Percentiles rank a stretch among this genome's conserved stretches.
phyloP scores from a whole-genome alignment of 2,113 vertebrate genomes.

The Elanus axillaris region DNA sequence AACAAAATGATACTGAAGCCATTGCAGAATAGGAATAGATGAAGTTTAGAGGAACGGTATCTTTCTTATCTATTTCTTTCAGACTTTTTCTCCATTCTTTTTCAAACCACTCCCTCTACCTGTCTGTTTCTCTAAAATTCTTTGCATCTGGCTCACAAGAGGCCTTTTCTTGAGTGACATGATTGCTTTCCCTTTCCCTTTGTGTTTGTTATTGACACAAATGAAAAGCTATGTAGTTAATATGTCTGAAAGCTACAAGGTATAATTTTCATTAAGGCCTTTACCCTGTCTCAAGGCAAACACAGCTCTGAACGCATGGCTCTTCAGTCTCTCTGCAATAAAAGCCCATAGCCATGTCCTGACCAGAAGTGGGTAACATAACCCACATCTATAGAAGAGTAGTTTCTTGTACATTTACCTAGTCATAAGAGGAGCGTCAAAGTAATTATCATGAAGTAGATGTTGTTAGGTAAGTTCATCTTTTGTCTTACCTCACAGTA shows the following conservation, averaged over 20 bases:
- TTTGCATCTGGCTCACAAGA: background rate
- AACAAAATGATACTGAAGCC: background rate
- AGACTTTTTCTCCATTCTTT: background rate
- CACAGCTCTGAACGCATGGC: rapidly evolving
- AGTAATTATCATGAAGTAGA: background rate
- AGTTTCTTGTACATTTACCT: background rate
- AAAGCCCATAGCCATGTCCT: background rate
- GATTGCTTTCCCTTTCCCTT: background rate
- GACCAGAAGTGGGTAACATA: background rate
- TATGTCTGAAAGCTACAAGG: background rate
- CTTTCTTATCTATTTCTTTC: background rate
- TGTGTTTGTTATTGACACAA: background rate
- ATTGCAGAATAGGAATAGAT: background rate
- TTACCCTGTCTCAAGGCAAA: background rate
- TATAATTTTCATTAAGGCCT: background rate
- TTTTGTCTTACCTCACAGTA: background rate
- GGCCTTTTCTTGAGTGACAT: background rate
- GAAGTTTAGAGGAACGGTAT: background rate
- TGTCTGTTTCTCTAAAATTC: background rate
- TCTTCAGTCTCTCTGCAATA: background rate
- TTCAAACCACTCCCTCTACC: background rate
- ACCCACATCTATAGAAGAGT: background rate
- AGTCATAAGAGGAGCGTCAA: background rate
- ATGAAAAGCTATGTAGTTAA: background rate
- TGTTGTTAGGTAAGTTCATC: background rate